These are phyloP conservation scores for Dicentrarchus labrax DNA, from an alignment of 2,113 vertebrate genomes.

Conservation along the genomic window DNA sequence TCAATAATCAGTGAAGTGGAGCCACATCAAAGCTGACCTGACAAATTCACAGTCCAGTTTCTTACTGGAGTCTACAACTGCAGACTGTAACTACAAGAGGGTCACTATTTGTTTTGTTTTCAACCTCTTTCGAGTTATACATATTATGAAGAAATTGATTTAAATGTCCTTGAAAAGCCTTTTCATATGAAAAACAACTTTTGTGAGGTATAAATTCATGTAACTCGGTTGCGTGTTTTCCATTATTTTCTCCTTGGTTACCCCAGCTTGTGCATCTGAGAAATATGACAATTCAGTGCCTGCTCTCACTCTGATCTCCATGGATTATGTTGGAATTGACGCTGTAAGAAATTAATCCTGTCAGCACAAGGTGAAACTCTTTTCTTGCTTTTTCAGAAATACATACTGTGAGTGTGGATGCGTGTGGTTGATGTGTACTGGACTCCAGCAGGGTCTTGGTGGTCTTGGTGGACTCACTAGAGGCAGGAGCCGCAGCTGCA, in stretches of 20 bases:
- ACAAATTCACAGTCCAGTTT: slow-evolving; percentile 34
- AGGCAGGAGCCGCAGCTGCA: slow-evolving; percentile 74
- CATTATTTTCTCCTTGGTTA: slow-evolving; percentile 12
- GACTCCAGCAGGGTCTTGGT: slow-evolving; percentile 47
- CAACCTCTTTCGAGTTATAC: slow-evolving; percentile 10
- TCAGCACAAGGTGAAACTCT: slow-evolving; percentile 23
- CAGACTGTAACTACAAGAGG: background rate
- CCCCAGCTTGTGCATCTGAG: background rate
- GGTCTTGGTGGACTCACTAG: slow-evolving; percentile 50
- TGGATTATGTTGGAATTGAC: slow-evolving; percentile 34
- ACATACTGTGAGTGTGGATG: background rate
- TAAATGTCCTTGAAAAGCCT: slow-evolving; percentile 17
- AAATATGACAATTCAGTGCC: background rate
- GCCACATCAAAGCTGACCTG: slow-evolving; percentile 28
- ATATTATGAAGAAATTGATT: slow-evolving; percentile 3
- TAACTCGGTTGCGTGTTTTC: background rate
- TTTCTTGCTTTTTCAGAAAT: slow-evolving; percentile 13
- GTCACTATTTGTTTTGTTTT: background rate
- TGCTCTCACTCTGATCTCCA: slow-evolving; percentile 8
- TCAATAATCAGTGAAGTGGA: slow-evolving; percentile 58
- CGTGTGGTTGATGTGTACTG: background rate
- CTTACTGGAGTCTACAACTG: background rate
- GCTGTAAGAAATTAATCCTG: slow-evolving; percentile 35
- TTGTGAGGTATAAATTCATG: background rate
- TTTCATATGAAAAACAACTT: background rate